phyloP scores from a whole-genome alignment of 2,797 vertebrate species.

The Fratercula arctica region DNA sequence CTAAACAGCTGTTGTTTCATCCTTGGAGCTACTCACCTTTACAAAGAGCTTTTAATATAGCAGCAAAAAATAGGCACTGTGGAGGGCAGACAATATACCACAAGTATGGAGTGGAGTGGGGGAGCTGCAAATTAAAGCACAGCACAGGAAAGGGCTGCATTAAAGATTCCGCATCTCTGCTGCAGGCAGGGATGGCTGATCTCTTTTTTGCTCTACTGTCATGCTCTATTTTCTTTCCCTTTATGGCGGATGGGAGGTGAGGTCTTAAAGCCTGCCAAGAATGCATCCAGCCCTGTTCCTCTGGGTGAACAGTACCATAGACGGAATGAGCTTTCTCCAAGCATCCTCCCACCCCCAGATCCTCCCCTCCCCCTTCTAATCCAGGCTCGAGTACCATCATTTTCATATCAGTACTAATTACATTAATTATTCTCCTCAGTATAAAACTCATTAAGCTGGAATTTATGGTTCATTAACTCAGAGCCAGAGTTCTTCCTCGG shows the following conservation, averaged over 20 bases:
- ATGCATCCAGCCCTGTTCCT: conserved; percentile 35
- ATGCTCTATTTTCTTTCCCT: conserved; percentile 18
- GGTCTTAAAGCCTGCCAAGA: conserved; percentile 46
- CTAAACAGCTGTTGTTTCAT: not conserved
- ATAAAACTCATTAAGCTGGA: conserved; percentile 67
- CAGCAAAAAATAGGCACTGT: not conserved
- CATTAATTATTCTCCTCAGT: conserved; percentile 73
- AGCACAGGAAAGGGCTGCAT: not conserved
- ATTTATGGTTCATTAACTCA: conserved; percentile 61
- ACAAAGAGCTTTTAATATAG: not conserved
- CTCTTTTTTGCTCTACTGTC: not conserved
- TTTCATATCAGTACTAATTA: conserved; percentile 70
- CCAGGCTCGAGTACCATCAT: conserved; percentile 35
- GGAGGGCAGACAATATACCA: not conserved
- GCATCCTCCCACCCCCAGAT: not conserved
- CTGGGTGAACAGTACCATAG: not conserved
- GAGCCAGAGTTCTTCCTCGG: not conserved
- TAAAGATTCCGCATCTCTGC: not conserved
- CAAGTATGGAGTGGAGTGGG: not conserved
- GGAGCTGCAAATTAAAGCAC: not conserved
- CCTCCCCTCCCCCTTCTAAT: not conserved
- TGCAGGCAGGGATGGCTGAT: not conserved
- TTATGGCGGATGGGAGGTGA: conserved; percentile 31
- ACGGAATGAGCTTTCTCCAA: not conserved
- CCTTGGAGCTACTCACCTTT: not conserved